A percentile compares a stretch with the other conserved stretches of the same genome.
Conservation (phyloP, 2,113 vertebrate genomes). For the Cyanoramphus novaezelandiae region DNA sequence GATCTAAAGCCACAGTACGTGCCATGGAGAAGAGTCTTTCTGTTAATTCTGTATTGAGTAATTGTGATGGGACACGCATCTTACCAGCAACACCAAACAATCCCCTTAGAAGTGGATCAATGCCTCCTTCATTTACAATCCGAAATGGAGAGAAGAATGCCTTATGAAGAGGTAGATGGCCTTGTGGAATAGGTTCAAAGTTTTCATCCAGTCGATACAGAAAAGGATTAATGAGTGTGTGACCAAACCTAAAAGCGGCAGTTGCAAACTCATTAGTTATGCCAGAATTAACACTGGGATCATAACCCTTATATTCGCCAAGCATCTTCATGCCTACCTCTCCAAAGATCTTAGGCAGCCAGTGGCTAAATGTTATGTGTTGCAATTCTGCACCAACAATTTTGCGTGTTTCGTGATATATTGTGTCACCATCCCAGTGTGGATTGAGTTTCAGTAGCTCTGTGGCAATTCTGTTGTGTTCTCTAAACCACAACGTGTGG, state of each 20-base stretch:
- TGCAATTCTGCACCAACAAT: slow-evolving; percentile 96
- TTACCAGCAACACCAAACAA: slow-evolving; percentile 93
- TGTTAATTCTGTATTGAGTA: slow-evolving; percentile 94
- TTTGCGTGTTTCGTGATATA: slow-evolving; percentile 96
- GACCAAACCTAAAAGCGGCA: slow-evolving; percentile 95
- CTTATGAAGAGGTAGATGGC: slow-evolving; percentile 92
- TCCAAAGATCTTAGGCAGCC: slow-evolving; percentile 96
- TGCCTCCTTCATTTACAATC: slow-evolving; percentile 96
- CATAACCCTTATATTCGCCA: slow-evolving; percentile 86
- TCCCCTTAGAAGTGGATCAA: slow-evolving; percentile 93
- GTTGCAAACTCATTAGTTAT: slow-evolving; percentile 94
- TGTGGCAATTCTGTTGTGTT: slow-evolving; percentile 93
- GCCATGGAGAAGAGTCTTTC: slow-evolving; percentile 97
- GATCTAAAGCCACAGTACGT: slow-evolving; percentile 92
- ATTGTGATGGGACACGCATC: slow-evolving; percentile 91
- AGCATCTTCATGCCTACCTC: slow-evolving; percentile 90
- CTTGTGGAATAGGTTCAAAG: slow-evolving; percentile 90
- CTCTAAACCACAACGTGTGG: slow-evolving; percentile 96
- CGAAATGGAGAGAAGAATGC: slow-evolving; percentile 98
- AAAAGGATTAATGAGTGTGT: slow-evolving; percentile 95
- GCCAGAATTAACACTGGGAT: slow-evolving; percentile 90
- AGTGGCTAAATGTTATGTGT: slow-evolving; percentile 96
- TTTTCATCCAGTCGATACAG: slow-evolving; percentile 89
- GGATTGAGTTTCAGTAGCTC: slow-evolving; percentile 92
- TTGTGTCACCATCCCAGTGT: slow-evolving; percentile 97